Evolutionary conservation across 2,113 vertebrate genomes (phyloP).

Genomic region (Promerops cafer): DNA sequence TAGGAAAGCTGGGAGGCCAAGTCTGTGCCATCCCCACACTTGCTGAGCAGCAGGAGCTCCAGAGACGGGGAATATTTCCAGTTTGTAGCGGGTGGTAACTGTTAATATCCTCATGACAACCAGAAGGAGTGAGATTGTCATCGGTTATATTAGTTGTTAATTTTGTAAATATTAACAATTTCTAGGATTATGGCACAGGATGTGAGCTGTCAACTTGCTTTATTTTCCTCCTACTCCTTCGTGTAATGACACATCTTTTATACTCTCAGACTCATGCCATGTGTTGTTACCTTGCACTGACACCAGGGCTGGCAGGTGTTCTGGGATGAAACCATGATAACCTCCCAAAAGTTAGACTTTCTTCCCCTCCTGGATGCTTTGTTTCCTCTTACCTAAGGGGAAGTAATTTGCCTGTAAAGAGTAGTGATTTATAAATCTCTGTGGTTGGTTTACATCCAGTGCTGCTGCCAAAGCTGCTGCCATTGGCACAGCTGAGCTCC

Average conservation of each 20-base stretch:
- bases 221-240: constrained; percentile 34
- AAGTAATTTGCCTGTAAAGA: background rate
- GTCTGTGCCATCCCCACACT: background rate
- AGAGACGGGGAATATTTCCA: background rate
- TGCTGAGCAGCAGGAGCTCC: constrained; percentile 5
- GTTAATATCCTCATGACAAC: constrained; percentile 57
- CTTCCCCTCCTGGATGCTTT: background rate
- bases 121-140: constrained; percentile 54
- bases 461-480: background rate
- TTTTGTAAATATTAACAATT: constrained; percentile 67
- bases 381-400: background rate
- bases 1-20: background rate
- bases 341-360: background rate
- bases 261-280: background rate
- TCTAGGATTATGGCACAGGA: constrained; percentile 57
- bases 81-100: constrained; percentile 45
- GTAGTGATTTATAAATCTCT: background rate
- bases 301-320: background rate
- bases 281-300: background rate
- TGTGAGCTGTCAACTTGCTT: constrained; percentile 54
- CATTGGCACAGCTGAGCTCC: background rate
- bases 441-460: background rate
- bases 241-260: constrained; percentile 30
- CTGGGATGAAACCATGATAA: background rate
- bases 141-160: constrained; percentile 45